Evolutionary conservation across 2,113 vertebrate genomes (phyloP).

Genomic region (Gasterosteus aculeatus): DNA sequence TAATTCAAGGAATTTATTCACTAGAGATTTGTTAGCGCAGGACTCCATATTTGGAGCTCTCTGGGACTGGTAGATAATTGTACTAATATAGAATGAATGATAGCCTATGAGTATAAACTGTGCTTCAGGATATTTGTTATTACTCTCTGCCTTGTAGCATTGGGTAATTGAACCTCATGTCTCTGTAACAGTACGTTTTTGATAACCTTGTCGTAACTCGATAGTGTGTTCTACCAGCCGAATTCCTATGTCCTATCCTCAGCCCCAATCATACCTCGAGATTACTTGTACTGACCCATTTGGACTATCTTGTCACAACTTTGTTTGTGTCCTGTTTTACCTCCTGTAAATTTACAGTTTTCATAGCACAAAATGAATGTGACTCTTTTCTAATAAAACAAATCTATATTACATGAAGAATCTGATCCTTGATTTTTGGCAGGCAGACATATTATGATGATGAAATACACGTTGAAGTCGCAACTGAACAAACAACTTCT

Average conservation of each 20-base stretch:
- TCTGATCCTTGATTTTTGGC: slow-evolving; percentile 13
- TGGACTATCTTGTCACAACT: slow-evolving; percentile 67
- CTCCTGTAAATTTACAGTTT: slow-evolving; percentile 87
- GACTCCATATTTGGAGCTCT: slow-evolving; percentile 81
- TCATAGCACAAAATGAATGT: slow-evolving; percentile 93
- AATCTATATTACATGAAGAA: slow-evolving; percentile 61
- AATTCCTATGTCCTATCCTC: slow-evolving; percentile 47
- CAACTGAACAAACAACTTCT: not conserved
- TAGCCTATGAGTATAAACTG: slow-evolving; percentile 84
- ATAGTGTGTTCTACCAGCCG: slow-evolving; percentile 69
- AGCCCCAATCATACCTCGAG: slow-evolving; percentile 61
- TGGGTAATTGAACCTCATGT: slow-evolving; percentile 80
- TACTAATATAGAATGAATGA: slow-evolving; percentile 86
- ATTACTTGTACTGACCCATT: slow-evolving; percentile 62
- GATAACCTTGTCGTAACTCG: slow-evolving; percentile 79
- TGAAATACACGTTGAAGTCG: not conserved
- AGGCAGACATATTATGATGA: not conserved
- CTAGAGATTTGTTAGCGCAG: slow-evolving; percentile 82
- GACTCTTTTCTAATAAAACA: slow-evolving; percentile 91
- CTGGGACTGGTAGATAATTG: slow-evolving; percentile 85
- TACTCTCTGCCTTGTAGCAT: slow-evolving; percentile 64
- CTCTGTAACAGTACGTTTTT: slow-evolving; percentile 85
- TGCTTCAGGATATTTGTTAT: slow-evolving; percentile 83
- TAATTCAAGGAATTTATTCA: slow-evolving; percentile 84
- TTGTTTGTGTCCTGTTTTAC: slow-evolving; percentile 71